Conservation (phyloP, 2,113 vertebrate genomes). For the Caloenas nicobarica region DNA sequence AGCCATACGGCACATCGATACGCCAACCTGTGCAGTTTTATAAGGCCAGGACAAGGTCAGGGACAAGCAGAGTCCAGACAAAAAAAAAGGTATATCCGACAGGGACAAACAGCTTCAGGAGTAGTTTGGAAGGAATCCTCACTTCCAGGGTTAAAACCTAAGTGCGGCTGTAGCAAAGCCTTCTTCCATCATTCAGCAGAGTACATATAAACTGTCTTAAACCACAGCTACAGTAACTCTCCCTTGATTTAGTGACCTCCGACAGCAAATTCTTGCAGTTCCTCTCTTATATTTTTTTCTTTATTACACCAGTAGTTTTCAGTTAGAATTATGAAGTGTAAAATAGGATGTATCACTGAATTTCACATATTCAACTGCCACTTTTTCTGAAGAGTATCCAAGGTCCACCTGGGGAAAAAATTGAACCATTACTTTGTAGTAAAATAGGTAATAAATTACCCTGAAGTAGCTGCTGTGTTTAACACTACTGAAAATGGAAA, state of each 20-base stretch:
- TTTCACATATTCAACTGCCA: neutral
- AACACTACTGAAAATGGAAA: neutral
- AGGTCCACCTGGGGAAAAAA: neutral
- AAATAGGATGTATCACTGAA: neutral
- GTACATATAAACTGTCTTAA: neutral
- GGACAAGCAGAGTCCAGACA: neutral
- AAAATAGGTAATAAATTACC: slow-evolving; percentile 33
- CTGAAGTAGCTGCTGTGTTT: neutral
- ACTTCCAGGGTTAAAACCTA: neutral
- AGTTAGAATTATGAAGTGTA: neutral
- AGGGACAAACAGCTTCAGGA: neutral
- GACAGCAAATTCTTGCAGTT: neutral
- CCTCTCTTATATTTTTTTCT: neutral
- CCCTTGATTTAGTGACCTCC: neutral
- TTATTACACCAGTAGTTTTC: neutral
- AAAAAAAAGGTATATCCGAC: too few species aligned
- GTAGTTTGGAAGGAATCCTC: neutral
- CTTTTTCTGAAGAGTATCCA: slow-evolving; percentile 12
- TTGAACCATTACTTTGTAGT: neutral
- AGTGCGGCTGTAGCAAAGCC: neutral
- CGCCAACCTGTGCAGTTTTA: neutral
- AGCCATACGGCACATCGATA: neutral
- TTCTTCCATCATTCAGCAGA: neutral
- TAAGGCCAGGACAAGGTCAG: neutral
- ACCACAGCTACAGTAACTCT: neutral